A percentile compares a stretch with the other conserved stretches of the same genome.
These are phyloP conservation scores for Choristoneura rosaceana DNA, from an alignment of 2,888 invertebrate genomes.

Conservation along the genomic window DNA sequence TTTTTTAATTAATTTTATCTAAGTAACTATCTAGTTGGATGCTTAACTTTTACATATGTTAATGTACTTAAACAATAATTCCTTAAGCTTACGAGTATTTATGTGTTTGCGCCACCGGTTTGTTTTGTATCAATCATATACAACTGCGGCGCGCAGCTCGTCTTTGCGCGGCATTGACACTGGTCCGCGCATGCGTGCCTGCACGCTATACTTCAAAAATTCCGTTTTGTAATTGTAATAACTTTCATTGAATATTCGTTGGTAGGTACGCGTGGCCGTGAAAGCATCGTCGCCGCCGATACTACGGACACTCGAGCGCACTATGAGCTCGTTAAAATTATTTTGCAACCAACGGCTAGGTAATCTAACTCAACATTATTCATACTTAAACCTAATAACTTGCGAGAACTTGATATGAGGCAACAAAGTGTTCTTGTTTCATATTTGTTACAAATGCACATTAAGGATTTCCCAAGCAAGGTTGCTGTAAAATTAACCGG, in stretches of 20 bases:
- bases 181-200: slow-evolving; percentile 59
- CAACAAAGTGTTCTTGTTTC: slow-evolving; percentile 36
- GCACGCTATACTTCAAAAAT: slow-evolving; percentile 71
- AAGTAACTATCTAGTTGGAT: no score
- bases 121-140: no score
- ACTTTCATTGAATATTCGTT: slow-evolving; percentile 69
- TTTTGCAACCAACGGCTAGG: slow-evolving; percentile 37
- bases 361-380: slow-evolving; percentile 42
- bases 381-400: slow-evolving; percentile 41
- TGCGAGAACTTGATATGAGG: slow-evolving; percentile 33
- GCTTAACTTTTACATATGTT: no score
- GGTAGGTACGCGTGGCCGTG: slow-evolving; percentile 46
- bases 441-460: slow-evolving; percentile 39
- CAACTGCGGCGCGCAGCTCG: slow-evolving; percentile 20
- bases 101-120: no score
- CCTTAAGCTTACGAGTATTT: no score
- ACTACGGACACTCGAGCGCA: slow-evolving; percentile 18
- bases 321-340: slow-evolving; percentile 39
- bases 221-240: slow-evolving; percentile 70
- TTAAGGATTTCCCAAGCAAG: slow-evolving; percentile 36
- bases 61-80: no score
- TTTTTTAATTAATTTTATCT: no score
- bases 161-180: slow-evolving; percentile 67
- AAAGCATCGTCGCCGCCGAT: slow-evolving; percentile 50
- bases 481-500: slow-evolving; percentile 17